These are phyloP conservation scores for Helogale parvula DNA, from an alignment of 2,113 vertebrate species.

Conservation along the genomic window DNA sequence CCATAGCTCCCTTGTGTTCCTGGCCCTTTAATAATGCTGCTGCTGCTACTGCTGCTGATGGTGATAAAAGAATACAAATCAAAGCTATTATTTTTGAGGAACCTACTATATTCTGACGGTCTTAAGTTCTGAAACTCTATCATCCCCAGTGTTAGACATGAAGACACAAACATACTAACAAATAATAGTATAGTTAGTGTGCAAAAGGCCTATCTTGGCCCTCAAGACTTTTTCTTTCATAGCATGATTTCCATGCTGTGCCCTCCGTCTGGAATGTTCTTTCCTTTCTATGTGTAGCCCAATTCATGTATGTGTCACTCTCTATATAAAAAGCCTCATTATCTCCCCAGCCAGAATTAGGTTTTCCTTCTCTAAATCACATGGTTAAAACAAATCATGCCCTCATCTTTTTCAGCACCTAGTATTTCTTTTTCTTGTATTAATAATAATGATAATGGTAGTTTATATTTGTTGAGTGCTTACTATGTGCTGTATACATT, in stretches of 20 bases:
- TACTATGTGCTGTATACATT: not conserved
- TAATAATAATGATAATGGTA: conserved; percentile 5
- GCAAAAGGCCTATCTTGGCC: not conserved
- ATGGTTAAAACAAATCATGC: not conserved
- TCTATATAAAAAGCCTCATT: not conserved
- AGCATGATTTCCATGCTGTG: not conserved
- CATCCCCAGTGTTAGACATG: not conserved
- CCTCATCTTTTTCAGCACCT: not conserved
- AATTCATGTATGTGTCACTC: not conserved
- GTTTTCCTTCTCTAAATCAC: conserved; percentile 23
- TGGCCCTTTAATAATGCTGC: not conserved
- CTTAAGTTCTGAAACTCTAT: not conserved
- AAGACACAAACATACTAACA: not conserved
- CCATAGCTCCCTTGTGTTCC: not conserved
- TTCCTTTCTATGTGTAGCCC: not conserved
- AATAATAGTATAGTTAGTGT: not conserved
- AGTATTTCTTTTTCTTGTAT: not conserved
- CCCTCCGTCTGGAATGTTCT: not conserved
- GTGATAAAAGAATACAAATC: not conserved
- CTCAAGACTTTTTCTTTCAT: not conserved
- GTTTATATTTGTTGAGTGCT: not conserved
- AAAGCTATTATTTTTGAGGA: not conserved
- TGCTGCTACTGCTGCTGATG: not conserved
- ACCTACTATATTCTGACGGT: not conserved
- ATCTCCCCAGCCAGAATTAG: not conserved